phyloP scores from a whole-genome alignment of 2,888 invertebrate genomes.

The Aphidius colemani region DNA sequence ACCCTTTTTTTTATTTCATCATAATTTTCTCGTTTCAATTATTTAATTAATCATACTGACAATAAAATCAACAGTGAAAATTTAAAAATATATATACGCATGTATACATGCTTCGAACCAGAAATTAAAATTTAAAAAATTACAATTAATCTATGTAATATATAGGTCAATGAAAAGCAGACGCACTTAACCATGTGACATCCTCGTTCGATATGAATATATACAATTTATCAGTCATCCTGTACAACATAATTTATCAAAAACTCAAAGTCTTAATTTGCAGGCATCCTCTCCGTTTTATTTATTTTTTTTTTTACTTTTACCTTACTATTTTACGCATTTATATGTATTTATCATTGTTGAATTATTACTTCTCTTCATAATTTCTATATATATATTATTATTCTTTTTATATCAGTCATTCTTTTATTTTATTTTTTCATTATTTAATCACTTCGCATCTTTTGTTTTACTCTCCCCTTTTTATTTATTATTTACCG shows the following conservation, averaged over 20 bases:
- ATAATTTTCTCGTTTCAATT: conserved; percentile 4
- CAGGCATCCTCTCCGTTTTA: conserved; percentile 21
- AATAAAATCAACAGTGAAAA: no score
- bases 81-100: no score
- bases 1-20: not conserved
- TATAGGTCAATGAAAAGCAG: conserved; percentile 22
- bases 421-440: conserved; percentile 34
- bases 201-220: conserved; percentile 48
- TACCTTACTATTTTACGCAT: conserved; percentile 1
- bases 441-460: conserved; percentile 12
- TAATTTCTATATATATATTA: not conserved
- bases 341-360: no score
- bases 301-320: conserved; percentile 22
- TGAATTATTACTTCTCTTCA: conserved; percentile 9
- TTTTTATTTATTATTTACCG: conserved; percentile 21
- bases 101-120: not conserved
- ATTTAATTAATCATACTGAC: conserved; percentile 7
- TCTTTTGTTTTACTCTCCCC: conserved; percentile 18
- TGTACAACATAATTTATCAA: conserved; percentile 40
- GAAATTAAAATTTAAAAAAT: conserved; percentile 14
- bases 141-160: conserved; percentile 8
- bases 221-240: conserved; percentile 51
- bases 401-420: conserved; percentile 25
- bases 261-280: conserved; percentile 19
- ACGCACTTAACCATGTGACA: conserved; percentile 29